Conservation (phyloP, 2,888 invertebrate species). For the Lochmaea capreae region DNA sequence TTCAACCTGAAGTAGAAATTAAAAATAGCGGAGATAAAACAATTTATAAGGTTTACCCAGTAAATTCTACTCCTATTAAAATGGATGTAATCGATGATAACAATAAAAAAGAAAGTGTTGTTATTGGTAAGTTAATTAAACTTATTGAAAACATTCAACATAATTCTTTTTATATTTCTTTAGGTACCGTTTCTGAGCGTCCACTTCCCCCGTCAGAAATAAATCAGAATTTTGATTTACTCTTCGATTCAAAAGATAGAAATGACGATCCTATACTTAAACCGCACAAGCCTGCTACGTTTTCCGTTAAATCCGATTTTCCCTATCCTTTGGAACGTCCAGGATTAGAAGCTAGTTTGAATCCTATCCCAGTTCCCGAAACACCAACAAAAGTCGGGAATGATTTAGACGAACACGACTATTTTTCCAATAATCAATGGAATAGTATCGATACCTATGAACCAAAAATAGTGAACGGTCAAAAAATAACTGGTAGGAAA, state of each 20-base stretch:
- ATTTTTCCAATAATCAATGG: constrained; percentile 61
- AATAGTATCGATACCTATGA: constrained; percentile 63
- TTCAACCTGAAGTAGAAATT: constrained; percentile 42
- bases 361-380: constrained; percentile 59
- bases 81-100: constrained; percentile 63
- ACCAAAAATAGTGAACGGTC: constrained; percentile 65
- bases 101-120: constrained; percentile 68
- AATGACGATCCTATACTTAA: constrained; percentile 64
- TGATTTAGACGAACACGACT: constrained; percentile 53
- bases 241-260: constrained; percentile 62
- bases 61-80: constrained; percentile 68
- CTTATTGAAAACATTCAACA: neutral
- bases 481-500: constrained; percentile 31
- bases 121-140: constrained; percentile 61
- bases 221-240: constrained; percentile 62
- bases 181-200: constrained; percentile 67
- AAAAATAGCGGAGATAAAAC: constrained; percentile 62
- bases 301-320: constrained; percentile 70
- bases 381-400: constrained; percentile 60
- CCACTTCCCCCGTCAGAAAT: constrained; percentile 63
- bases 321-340: constrained; percentile 75
- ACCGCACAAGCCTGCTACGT: constrained; percentile 61
- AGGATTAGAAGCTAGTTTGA: constrained; percentile 63
- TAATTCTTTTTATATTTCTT: neutral
- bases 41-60: constrained; percentile 71